Conservation (phyloP, 2,888 invertebrate species). For the Harpagoxenus sublaevis region DNA sequence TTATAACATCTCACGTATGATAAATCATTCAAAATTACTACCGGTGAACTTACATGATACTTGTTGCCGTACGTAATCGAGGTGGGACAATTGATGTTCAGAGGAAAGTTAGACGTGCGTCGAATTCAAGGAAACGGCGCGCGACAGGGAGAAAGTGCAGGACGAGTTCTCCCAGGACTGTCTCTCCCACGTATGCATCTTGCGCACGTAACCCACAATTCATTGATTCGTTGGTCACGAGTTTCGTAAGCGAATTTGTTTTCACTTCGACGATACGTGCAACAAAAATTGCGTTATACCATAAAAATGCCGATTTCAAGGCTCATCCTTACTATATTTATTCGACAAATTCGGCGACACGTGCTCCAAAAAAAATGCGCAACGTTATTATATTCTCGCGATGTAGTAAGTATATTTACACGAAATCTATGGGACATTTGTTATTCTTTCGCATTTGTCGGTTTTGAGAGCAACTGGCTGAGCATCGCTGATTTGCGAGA, state of each 20-base stretch:
- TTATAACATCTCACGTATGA: neutral
- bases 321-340: neutral
- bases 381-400: neutral
- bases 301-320: neutral
- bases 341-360: neutral
- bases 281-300: slow-evolving; percentile 18
- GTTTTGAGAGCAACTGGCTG: slow-evolving; percentile 47
- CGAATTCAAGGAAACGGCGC: slow-evolving; percentile 68
- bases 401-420: neutral
- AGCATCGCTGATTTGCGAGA: slow-evolving; percentile 70
- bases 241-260: slow-evolving; percentile 71
- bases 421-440: neutral
- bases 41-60: neutral
- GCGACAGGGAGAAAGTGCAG: slow-evolving; percentile 74
- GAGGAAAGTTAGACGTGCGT: slow-evolving; percentile 50
- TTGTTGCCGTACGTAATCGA: neutral
- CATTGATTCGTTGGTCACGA: slow-evolving; percentile 63
- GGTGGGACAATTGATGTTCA: slow-evolving; percentile 14
- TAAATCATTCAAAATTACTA: slow-evolving; percentile 3
- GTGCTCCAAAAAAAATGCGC: neutral
- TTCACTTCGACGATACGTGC: slow-evolving; percentile 46
- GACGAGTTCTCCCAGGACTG: slow-evolving; percentile 64
- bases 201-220: slow-evolving; percentile 64
- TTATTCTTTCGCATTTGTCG: neutral
- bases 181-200: slow-evolving; percentile 70